Evolutionary conservation across 1,140 invertebrate species (phyloP), one percentile per base, ranked within the genome.

Genomic region (Diorhabda sublineata): DNA sequence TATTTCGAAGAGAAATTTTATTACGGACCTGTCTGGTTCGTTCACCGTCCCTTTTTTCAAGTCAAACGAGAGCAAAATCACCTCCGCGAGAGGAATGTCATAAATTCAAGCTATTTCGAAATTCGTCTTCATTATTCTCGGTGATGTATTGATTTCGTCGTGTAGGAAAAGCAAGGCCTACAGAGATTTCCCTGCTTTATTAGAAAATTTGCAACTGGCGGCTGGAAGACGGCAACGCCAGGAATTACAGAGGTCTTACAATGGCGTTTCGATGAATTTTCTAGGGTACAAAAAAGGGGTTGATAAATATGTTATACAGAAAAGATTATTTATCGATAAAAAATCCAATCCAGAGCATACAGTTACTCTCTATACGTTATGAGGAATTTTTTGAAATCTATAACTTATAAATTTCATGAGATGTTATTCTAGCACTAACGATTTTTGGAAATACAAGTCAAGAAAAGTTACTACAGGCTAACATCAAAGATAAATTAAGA

Each of bases 61-160:
- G 6, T 52, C 47, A n/a, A 52, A 52, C 47, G 47, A 52, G 47
- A 52, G 47, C 47, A 42, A 41, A 26, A 42, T 41, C 9, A 61
- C 42, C 42, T 42, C 62, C 47, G 26, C 43, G 63, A 44, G 56
- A 62, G 71, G 71, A 73, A 73, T 73, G 71, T 70, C 69, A 73
- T 73, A 73, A 73, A 73, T 73, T 71, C 69, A 66, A 45, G 59
- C 69, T 44, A 73, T 73, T 73, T 65, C 58, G 67, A 73, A 73
- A 73, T 73, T 73, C 69, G 66, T 73, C 71, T 73, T 73, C 71
- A 73, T 73, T 73, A 73, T 68, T 58, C 5, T 60, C 60, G 47
- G 69, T 70, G 69, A 70, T 67, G 52, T 70, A 70, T 70, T 67
- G 69, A 70, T 67, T 67, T 59, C 58, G 58, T 26, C 59, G 47